Percentiles rank a stretch among this genome's conserved stretches.
These are phyloP conservation scores for Orthosia cruda DNA, from an alignment of 2,888 invertebrate genomes.

Conservation along the genomic window DNA sequence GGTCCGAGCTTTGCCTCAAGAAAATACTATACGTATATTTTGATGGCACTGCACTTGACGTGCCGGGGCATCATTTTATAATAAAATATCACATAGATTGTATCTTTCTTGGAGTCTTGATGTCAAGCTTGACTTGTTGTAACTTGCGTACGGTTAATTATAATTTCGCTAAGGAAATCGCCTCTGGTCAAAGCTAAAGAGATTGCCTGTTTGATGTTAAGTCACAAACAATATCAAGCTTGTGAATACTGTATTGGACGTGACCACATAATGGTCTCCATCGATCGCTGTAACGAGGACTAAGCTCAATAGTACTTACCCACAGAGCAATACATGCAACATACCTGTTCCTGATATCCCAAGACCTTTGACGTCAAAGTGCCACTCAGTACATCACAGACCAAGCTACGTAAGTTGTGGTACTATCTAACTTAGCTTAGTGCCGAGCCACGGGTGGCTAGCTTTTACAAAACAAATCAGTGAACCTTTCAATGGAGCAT, in stretches of 20 bases:
- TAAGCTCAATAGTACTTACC: background rate
- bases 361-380: slow-evolving; percentile 39
- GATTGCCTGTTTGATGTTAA: background rate
- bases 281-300: background rate
- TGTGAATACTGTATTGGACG: background rate
- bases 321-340: background rate
- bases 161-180: background rate
- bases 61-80: background rate
- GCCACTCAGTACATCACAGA: slow-evolving; percentile 16
- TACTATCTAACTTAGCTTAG: slow-evolving; percentile 58
- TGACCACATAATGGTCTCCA: background rate
- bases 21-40: background rate
- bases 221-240: background rate
- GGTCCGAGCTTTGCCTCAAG: background rate
- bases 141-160: background rate
- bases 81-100: too few relatives aligned
- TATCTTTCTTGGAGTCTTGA: background rate
- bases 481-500: slow-evolving; percentile 74
- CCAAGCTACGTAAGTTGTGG: slow-evolving; percentile 29
- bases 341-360: background rate
- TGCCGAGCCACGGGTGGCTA: slow-evolving; percentile 39
- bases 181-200: background rate
- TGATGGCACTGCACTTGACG: background rate
- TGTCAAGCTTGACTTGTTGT: background rate
- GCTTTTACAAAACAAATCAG: slow-evolving; percentile 62